Conservation (phyloP, 2,797 vertebrate genomes). For the Poecilia wingei region DNA sequence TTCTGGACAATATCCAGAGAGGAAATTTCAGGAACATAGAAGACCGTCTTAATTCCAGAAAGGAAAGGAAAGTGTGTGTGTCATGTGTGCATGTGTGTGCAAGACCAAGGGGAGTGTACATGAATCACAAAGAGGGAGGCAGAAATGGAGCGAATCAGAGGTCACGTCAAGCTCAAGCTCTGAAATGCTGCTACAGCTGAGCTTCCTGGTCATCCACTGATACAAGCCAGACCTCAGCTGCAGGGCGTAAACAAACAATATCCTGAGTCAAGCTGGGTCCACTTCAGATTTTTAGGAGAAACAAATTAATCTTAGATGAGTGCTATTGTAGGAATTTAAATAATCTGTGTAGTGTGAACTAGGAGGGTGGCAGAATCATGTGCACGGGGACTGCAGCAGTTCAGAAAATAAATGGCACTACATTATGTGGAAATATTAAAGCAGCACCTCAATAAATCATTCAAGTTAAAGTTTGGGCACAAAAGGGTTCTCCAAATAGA, state of each 20-base stretch:
- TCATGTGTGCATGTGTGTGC: conserved; percentile 13
- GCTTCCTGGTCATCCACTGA: conserved; percentile 48
- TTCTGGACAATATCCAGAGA: conserved; percentile 22
- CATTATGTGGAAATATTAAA: background rate
- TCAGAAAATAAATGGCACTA: background rate
- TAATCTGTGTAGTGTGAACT: background rate
- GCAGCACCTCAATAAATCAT: background rate
- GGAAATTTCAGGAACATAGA: conserved; percentile 34
- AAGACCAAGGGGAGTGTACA: conserved; percentile 34
- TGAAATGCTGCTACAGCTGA: conserved; percentile 40
- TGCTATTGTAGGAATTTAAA: too few relatives aligned
- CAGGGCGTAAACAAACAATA: conserved; percentile 32
- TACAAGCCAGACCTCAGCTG: conserved; percentile 33
- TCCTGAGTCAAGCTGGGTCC: conserved; percentile 15
- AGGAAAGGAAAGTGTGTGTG: conserved; percentile 69
- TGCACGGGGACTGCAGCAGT: background rate
- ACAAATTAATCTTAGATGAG: conserved; percentile 15
- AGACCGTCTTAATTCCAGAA: conserved; percentile 73
- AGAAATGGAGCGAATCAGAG: conserved; percentile 63
- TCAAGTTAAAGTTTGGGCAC: background rate
- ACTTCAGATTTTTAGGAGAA: conserved; percentile 20
- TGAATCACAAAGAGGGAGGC: conserved; percentile 57
- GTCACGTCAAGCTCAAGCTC: conserved; percentile 49
- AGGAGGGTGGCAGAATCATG: background rate
- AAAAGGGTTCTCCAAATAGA: background rate